Base-by-base conservation (phyloP, 2,113 vertebrate species). In the Psilopogon haemacephalus region DNA sequence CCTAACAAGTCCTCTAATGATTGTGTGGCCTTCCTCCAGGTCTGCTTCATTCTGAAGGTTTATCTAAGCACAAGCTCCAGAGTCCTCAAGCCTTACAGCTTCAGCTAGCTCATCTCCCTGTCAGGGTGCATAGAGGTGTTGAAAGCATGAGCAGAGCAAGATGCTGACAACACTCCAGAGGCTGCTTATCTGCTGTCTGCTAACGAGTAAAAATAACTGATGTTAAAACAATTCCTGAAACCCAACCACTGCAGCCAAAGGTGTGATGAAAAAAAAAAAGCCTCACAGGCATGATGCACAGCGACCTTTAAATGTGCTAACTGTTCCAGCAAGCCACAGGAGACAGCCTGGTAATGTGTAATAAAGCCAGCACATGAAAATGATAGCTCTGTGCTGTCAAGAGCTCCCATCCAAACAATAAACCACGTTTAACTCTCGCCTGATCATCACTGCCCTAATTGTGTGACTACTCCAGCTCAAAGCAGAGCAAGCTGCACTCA, bases 91-190 rank as follows among this genome's bases (percentile, higher is more conserved):
- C 19, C 58, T 56, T 48, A 9, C 8, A 1, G 35, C 24, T 68
- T 48, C 19, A n/a, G 23, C 18, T 2, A 73, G 58, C 14, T 58
- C 48, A 6, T 28, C 52, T 10, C 62, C 16, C 0, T 11, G 0
- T 3, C 40, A 63, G 48, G 6, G 8, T 9, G 55, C 24, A 14
- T 12, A 28, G 10, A 27, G 18, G 26, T 15, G 83, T 71, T 33
- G 71, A 16, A 35, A 59, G n/a, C 5, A 37, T 1, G 19, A 82
- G 67, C 86, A 37, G 50, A 40, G 67, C 27, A 46, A 76, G 67
- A 33, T 15, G 42, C 44, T 64, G 52, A 55, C 32, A 77, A 63
- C 50, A n/a, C 71, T 60, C n/a, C 15, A 74, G 32, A 56, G 15
- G 48, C 73, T 50, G 59, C 84, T 85, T 46, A 70, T 17, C 74